phyloP scores from a whole-genome alignment of 2,113 vertebrate species.

The Cebidichthys violaceus region DNA sequence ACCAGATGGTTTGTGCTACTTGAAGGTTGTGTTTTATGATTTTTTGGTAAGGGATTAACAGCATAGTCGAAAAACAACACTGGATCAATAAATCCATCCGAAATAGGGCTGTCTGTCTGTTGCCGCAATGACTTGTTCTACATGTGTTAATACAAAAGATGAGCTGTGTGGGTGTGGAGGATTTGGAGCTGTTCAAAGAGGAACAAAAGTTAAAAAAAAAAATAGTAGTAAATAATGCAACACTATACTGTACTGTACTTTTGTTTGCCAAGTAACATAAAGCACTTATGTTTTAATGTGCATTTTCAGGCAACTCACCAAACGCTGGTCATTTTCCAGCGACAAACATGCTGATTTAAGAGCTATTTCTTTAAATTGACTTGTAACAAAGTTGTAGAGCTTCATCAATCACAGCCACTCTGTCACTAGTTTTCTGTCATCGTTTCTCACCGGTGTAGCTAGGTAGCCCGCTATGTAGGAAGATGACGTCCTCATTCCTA shows the following conservation, averaged over 20 bases:
- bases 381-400: too few species aligned
- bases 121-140: conserved; percentile 11
- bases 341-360: background rate
- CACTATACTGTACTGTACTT: background rate
- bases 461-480: too few species aligned
- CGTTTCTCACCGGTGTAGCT: background rate
- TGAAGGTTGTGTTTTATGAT: conserved; percentile 12
- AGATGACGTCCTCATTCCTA: too few species aligned
- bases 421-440: too few species aligned
- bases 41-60: conserved; percentile 19
- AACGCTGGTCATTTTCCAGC: background rate
- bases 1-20: conserved; percentile 19
- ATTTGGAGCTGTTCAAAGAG: conserved; percentile 6
- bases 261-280: background rate
- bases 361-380: background rate
- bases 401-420: too few species aligned
- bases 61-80: background rate
- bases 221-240: background rate
- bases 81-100: conserved; percentile 15
- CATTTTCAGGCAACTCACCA: background rate
- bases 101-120: background rate
- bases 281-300: background rate
- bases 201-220: background rate
- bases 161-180: background rate
- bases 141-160: background rate